Base-by-base conservation (phyloP, 2,113 vertebrate genomes). In the Microcebus murinus region DNA sequence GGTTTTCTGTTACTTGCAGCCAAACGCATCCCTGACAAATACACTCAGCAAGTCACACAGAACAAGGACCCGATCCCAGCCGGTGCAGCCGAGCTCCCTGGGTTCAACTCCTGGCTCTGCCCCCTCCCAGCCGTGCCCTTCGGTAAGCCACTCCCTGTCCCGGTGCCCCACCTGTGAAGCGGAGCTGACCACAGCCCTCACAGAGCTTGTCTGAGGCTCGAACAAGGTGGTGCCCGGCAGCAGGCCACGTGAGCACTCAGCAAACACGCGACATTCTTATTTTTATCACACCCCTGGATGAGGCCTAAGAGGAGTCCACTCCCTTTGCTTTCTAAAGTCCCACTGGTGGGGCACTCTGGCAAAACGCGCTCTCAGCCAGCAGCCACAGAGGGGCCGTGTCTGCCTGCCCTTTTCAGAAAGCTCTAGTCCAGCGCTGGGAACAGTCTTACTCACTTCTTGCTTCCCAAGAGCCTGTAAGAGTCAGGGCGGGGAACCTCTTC, bases 241-340 rank as follows among this genome's bases (percentile, higher is more conserved):
- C 1, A 0, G 29, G 63, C 20, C 67, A 34, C 36, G 0, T 8
- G 63, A 79, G 55, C 31, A 31, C 65, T 65, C 57, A 1, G 34
- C 91, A 79, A 61, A 81, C 36, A 20, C 36, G 0, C 4, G 2
- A 34, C 4, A 23, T 23, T 55, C 73, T 68, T 61, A 12, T 29
- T 76, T 68, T 95, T 17, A 29, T 77, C n/a, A 39, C 25, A 14
- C 8, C 63, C 73, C 84, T n/a, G 17, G 61, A 63, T 39, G 42
- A 68, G 20, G 73, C 73, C 94, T 63, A 9, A 81, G 61, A 96
- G 83, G 87, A 55, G 42, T 96, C 79, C 25, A 74, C 87, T 96
- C 70, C 73, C 74, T 94, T 89, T 95, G 96, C 96, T 93, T 89
- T 96, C 67, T 55, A 71, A 97, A 96, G 71, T 67, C 79, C 77